Evolutionary conservation across 2,113 vertebrate species (phyloP).

Genomic region (Steatornis caripensis): DNA sequence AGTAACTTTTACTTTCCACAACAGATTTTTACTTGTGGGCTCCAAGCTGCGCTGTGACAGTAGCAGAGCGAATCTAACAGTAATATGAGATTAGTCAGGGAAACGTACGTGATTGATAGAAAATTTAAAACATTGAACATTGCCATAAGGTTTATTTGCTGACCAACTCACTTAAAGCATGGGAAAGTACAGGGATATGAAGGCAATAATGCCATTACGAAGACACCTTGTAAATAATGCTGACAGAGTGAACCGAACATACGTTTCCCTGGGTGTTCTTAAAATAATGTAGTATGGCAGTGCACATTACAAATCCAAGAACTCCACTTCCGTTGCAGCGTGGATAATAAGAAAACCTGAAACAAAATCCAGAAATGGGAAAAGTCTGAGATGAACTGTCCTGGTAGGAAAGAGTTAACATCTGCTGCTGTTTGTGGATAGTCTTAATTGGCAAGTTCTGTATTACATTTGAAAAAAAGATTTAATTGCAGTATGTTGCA

Average conservation of each 20-base stretch:
- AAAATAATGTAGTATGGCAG: neutral
- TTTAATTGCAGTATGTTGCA: neutral
- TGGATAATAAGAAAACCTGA: neutral
- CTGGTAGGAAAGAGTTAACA: neutral
- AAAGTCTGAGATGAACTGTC: neutral
- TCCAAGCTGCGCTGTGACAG: neutral
- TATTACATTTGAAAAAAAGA: neutral
- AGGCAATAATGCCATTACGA: neutral
- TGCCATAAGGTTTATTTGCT: neutral
- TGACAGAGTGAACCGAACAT: neutral
- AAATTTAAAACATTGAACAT: neutral
- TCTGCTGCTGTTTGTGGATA: neutral
- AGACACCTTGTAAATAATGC: neutral
- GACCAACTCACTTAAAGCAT: neutral
- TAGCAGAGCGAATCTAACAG: neutral
- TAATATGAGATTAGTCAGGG: neutral
- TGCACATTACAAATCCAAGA: neutral
- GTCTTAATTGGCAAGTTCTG: neutral
- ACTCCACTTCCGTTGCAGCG: neutral
- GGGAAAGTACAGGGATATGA: neutral
- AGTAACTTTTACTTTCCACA: neutral
- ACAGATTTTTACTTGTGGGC: neutral
- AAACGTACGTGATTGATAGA: neutral
- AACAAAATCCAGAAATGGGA: neutral
- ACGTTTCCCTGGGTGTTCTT: neutral